These are phyloP conservation scores for Phortica variegata DNA, from an alignment of 1,140 invertebrate genomes.

Conservation along the genomic window DNA sequence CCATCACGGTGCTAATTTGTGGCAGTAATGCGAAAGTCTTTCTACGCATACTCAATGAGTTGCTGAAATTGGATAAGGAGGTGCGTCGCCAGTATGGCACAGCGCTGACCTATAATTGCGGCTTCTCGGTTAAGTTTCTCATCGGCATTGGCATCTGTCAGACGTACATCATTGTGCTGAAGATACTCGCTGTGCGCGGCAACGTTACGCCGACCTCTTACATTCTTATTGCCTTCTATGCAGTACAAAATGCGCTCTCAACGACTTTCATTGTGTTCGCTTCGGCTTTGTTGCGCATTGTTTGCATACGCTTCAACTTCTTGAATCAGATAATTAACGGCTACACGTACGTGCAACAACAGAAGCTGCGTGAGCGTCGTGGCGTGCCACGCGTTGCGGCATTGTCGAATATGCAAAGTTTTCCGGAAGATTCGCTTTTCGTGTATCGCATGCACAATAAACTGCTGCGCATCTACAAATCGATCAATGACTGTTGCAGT, in stretches of 20 bases:
- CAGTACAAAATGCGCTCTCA: conserved; percentile 39
- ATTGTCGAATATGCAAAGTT: conserved; percentile 29
- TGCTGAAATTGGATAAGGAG: conserved; percentile 43
- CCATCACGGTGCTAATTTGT: conserved; percentile 40
- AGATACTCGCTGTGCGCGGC: conserved; percentile 22
- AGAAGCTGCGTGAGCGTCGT: conserved; percentile 7
- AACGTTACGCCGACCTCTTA: conserved; percentile 36
- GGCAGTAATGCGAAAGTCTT: conserved; percentile 38
- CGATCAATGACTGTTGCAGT: conserved; percentile 48
- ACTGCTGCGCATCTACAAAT: conserved; percentile 43
- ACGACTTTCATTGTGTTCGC: conserved; percentile 47
- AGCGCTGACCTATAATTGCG: conserved; percentile 31
- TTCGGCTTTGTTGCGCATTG: conserved; percentile 36
- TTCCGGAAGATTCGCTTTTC: conserved; percentile 46
- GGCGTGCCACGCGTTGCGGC: background rate
- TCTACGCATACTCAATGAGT: conserved; percentile 46
- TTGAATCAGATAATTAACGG: conserved; percentile 38
- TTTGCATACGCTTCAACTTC: conserved; percentile 39
- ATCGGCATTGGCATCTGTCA: conserved; percentile 37
- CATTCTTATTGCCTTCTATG: conserved; percentile 41
- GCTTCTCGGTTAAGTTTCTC: conserved; percentile 41
- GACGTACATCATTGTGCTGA: conserved; percentile 39
- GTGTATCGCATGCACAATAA: conserved; percentile 51
- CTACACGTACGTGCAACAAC: conserved; percentile 37
- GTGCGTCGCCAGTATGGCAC: conserved; percentile 29